Evolutionary conservation across 2,797 vertebrate species (phyloP), one percentile per base, ranked within the genome.

Genomic region (Gila robusta): DNA sequence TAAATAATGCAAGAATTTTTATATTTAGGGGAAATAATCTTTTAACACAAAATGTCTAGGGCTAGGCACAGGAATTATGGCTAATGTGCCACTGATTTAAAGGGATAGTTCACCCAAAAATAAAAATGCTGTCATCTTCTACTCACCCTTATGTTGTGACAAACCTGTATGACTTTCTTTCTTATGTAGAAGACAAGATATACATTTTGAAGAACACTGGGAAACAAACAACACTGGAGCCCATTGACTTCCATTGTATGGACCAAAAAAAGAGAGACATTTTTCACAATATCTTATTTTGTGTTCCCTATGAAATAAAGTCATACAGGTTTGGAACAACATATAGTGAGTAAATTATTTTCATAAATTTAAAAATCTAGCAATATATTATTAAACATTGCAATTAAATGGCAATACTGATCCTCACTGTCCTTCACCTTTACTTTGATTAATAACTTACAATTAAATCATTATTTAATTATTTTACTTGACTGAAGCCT

Each of bases 391-490:
- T 35, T 35, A 70, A 78, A 79, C 49, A 79, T 4, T 12, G 21
- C 35, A 41, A 69, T 54, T 54, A 84, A 77, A 84, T 28, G 6
- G n/a, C 19, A 67, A 41, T 28, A 28, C 7, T 37, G 14, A 10
- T 39, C 23, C 44, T 67, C 23, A 17, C 16, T 56, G 76, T 79
- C 76, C 39, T 59, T 85, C 37, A 71, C 39, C 23, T 80, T 39
- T 64, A 72, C 54, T 52, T 28, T 73, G 78, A 86, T 81, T 86
- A 81, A 81, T 80, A 80, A 73, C 39, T 16, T 32, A 9, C 41
- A 72, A 71, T 86, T 62, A 81, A 79, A 80, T 23, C 41, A 66
- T 86, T 52, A 81, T 73, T 85, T 59, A 21, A 85, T 79, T 80
- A 79, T 86, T 79, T 64, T 23, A 73, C 44, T 28, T 52, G 54